Percentiles rank a stretch among this genome's conserved stretches.
These are phyloP conservation scores for Mormyrus hasselquistii DNA, from an alignment of 2,797 vertebrate species.

Conservation along the genomic window DNA sequence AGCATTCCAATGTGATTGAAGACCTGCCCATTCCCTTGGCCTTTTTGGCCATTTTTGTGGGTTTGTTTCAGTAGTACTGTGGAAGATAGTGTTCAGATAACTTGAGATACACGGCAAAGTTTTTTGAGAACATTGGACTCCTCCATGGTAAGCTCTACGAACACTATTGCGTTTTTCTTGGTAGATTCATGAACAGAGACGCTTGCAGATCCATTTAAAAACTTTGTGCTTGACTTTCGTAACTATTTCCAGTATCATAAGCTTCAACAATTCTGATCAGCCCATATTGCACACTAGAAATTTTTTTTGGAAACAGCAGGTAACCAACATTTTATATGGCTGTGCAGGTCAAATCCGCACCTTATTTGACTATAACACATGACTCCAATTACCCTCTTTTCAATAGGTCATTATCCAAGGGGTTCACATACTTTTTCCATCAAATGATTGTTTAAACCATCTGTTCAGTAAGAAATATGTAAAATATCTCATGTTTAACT, in stretches of 20 bases:
- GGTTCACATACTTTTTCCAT: not conserved
- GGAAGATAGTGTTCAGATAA: not conserved
- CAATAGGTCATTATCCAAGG: not conserved
- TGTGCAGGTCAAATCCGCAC: not conserved
- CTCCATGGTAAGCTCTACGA: not conserved
- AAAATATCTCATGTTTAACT: not conserved
- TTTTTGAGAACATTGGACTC: not conserved
- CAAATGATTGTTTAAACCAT: slow-evolving; percentile 10
- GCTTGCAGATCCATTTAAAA: not conserved
- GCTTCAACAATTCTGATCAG: not conserved
- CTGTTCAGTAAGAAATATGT: not conserved
- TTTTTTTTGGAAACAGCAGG: not conserved
- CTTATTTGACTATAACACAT: not conserved
- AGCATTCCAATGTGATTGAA: not conserved
- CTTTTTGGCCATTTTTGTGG: not conserved
- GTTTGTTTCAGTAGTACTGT: not conserved
- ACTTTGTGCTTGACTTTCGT: not conserved
- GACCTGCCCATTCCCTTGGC: not conserved
- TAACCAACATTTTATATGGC: not conserved
- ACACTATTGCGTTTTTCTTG: not conserved
- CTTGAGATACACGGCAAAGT: not conserved
- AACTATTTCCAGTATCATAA: not conserved
- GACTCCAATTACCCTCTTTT: not conserved
- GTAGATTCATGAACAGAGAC: not conserved
- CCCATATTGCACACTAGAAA: not conserved